These are phyloP conservation scores for Cololabis saira DNA, from an alignment of 2,113 vertebrate genomes.

Conservation along the genomic window DNA sequence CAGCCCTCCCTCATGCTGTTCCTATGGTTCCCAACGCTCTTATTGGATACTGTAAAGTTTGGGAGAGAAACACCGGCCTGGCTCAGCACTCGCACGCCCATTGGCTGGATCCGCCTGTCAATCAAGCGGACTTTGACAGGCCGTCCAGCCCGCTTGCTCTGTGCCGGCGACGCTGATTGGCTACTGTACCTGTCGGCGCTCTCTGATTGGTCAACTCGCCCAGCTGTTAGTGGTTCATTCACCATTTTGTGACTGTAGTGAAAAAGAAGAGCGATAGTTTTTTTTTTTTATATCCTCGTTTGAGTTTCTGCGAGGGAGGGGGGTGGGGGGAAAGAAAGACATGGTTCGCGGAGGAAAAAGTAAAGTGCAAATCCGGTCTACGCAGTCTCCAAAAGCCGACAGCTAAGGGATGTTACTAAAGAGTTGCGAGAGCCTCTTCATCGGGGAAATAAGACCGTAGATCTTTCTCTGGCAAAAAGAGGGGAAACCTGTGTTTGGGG, in stretches of 20 bases:
- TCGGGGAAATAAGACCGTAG: conserved; percentile 70
- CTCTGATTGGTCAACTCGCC: conserved; percentile 84
- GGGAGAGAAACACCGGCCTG: conserved; percentile 76
- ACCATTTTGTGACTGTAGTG: conserved; percentile 98
- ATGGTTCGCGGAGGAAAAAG: conserved; percentile 77
- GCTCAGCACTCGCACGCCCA: conserved; percentile 55
- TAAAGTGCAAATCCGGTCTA: conserved; percentile 62
- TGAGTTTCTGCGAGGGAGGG: conserved; percentile 80
- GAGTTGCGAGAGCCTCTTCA: conserved; percentile 47
- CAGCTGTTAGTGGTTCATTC: conserved; percentile 98
- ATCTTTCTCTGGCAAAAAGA: conserved; percentile 61
- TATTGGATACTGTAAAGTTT: conserved; percentile 91
- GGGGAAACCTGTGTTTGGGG: conserved; percentile 69
- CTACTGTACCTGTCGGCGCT: conserved; percentile 80
- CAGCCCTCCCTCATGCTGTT: conserved; percentile 78
- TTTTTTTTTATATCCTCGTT: conserved; percentile 79
- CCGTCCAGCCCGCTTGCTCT: conserved; percentile 45
- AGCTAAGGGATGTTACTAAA: conserved; percentile 65
- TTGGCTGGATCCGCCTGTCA: conserved; percentile 72
- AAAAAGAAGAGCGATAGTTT: conserved; percentile 87
- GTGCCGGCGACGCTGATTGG: conserved; percentile 74
- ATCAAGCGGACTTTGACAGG: conserved; percentile 68
- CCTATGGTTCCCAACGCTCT: conserved; percentile 81
- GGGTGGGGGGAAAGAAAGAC: too few species aligned
- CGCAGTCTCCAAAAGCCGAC: conserved; percentile 56